These are phyloP conservation scores for Netta rufina DNA, from an alignment of 2,797 vertebrate genomes.

Conservation along the genomic window DNA sequence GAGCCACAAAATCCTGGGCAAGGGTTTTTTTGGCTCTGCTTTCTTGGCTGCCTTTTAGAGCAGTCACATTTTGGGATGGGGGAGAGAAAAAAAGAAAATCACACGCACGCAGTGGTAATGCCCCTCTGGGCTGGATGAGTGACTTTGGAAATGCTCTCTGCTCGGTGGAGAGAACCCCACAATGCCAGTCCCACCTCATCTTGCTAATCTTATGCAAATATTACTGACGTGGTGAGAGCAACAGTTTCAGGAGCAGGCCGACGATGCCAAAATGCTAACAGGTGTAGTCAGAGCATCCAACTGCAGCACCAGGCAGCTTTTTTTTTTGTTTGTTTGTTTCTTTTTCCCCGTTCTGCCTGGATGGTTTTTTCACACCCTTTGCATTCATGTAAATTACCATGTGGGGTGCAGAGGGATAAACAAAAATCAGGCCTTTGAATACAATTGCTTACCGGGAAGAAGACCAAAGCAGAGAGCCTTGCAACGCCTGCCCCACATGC, in stretches of 20 bases:
- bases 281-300: background rate
- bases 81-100: background rate
- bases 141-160: background rate
- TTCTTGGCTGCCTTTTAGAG: background rate
- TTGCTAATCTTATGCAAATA: background rate
- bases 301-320: background rate
- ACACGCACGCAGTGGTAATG: fast-evolving
- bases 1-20: background rate
- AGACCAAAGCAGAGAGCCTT: background rate
- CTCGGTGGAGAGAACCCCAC: background rate
- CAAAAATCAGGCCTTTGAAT: background rate
- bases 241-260: background rate
- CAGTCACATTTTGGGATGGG: background rate
- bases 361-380: background rate
- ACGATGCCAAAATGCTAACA: background rate
- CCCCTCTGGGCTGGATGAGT: background rate
- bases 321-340: background rate
- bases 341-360: background rate
- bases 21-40: background rate
- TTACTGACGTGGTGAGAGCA: background rate
- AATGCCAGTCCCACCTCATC: background rate
- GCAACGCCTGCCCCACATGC: background rate
- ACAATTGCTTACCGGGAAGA: background rate
- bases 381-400: background rate
- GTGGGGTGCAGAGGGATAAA: background rate